phyloP scores from a whole-genome alignment of 1,140 invertebrate genomes.

The Ericerus pela region DNA sequence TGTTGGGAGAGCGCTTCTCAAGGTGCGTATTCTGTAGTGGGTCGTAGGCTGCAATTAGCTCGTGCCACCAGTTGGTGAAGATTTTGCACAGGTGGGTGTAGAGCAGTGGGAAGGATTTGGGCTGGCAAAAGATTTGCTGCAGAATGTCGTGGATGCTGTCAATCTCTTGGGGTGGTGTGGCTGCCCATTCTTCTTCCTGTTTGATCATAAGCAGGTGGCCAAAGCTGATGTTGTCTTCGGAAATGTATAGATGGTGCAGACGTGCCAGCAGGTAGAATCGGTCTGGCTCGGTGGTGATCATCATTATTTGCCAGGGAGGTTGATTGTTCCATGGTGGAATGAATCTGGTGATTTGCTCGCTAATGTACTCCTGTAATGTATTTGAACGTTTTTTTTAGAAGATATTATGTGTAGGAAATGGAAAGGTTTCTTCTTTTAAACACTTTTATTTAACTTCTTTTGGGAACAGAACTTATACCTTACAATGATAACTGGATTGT shows the following conservation, averaged over 20 bases:
- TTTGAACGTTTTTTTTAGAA: too few relatives aligned
- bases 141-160: conserved; percentile 19
- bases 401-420: too few relatives aligned
- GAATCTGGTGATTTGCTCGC: conserved; percentile 59
- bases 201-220: conserved; percentile 56
- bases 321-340: conserved; percentile 39
- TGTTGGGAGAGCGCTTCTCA: conserved; percentile 40
- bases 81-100: conserved; percentile 48
- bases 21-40: conserved; percentile 51
- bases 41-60: conserved; percentile 60
- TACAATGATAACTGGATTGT: too few relatives aligned
- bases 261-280: conserved; percentile 55
- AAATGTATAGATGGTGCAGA: conserved; percentile 57
- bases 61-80: conserved; percentile 59
- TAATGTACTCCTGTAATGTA: conserved; percentile 60
- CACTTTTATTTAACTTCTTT: too few relatives aligned
- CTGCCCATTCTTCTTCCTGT: conserved; percentile 25
- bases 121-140: conserved; percentile 27
- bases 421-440: too few relatives aligned
- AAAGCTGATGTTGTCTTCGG: conserved; percentile 49
- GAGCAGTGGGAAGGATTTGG: conserved; percentile 46
- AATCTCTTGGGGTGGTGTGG: background rate
- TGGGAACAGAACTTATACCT: too few relatives aligned
- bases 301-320: conserved; percentile 64
- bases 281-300: conserved; percentile 42